A percentile compares a stretch with the other conserved stretches of the same genome.
phyloP scores from a whole-genome alignment of 2,888 invertebrate species.

The Clusia tigrina region DNA sequence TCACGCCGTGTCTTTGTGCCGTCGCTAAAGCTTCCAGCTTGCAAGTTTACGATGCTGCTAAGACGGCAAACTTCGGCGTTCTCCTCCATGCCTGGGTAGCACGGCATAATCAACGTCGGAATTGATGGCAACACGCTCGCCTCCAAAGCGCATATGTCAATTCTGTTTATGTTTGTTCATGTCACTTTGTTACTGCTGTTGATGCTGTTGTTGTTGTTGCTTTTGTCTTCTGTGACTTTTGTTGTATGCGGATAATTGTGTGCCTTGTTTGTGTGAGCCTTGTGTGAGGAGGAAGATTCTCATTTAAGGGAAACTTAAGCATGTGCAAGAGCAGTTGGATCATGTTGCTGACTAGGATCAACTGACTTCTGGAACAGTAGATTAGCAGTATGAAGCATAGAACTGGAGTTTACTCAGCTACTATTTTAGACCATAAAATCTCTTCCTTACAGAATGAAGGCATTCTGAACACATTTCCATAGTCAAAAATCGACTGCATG shows the following conservation, averaged over 20 bases:
- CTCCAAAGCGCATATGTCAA: constrained; percentile 7
- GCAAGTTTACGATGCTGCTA: too few species aligned
- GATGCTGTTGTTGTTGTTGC: background rate
- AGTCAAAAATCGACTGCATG: too few species aligned
- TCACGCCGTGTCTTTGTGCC: background rate
- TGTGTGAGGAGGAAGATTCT: background rate
- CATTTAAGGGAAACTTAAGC: too few species aligned
- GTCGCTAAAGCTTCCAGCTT: background rate
- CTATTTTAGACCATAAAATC: too few species aligned
- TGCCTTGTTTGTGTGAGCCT: background rate
- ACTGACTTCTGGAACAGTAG: too few species aligned
- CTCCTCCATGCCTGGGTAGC: background rate
- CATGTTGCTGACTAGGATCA: too few species aligned
- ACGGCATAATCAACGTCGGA: constrained; percentile 5
- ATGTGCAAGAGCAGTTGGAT: too few species aligned
- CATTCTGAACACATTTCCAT: too few species aligned
- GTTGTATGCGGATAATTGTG: background rate
- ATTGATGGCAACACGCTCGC: background rate
- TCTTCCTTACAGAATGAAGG: too few species aligned
- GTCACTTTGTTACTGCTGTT: background rate
- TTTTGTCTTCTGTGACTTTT: background rate
- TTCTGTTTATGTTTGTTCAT: background rate
- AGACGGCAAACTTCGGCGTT: background rate
- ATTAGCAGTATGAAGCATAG: too few species aligned
- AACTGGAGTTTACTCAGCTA: too few species aligned